Conservation (phyloP, 2,113 vertebrate genomes). For the Mandrillus leucophaeus region DNA sequence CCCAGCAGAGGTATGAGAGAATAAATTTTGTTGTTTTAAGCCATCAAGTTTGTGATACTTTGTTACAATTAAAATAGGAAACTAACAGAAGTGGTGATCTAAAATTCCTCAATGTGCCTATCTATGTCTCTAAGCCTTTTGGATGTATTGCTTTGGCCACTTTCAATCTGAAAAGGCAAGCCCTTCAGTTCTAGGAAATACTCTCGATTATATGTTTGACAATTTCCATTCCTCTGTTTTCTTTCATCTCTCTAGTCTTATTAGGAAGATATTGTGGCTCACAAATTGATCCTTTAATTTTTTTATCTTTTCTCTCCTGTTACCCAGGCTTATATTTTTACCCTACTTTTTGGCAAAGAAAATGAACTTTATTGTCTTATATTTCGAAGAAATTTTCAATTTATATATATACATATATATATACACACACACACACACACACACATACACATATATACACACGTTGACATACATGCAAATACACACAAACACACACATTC, state of each 20-base stretch:
- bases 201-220: neutral
- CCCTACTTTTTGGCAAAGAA: neutral
- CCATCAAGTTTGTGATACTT: neutral
- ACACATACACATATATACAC: neutral
- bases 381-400: neutral
- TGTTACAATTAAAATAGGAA: neutral
- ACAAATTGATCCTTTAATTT: neutral
- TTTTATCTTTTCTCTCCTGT: neutral
- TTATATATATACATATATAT: neutral
- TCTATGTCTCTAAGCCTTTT: neutral
- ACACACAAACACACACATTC: neutral
- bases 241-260: neutral
- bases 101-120: neutral
- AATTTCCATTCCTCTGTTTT: neutral
- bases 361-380: neutral
- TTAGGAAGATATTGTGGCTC: neutral
- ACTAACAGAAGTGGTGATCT: neutral
- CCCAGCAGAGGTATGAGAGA: neutral
- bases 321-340: neutral
- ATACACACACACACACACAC: accelerated
- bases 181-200: neutral
- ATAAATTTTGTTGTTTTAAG: neutral
- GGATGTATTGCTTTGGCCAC: neutral
- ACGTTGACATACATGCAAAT: neutral
- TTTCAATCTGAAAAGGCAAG: neutral